Evolutionary conservation across 2,113 vertebrate species (phyloP), one percentile per base, ranked within the genome.

Genomic region (Sphaerodactylus townsendi): DNA sequence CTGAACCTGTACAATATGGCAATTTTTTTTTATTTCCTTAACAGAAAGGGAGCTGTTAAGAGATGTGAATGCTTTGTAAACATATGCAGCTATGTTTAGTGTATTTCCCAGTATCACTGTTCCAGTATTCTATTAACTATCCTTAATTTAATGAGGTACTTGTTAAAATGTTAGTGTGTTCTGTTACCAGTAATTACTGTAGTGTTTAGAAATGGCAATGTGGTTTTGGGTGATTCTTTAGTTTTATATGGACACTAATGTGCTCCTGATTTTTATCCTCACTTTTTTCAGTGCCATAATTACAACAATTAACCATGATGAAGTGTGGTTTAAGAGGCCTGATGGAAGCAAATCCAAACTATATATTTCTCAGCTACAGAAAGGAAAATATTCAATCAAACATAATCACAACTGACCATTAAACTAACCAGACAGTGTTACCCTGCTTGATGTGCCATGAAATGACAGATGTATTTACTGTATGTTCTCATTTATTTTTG

Each of bases 381-480:
- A 99, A 97, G 98, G 98, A 95, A 99, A 98, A 97, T 99, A 99
- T 87, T 98, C 98, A 79, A 99, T 99, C 95, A 99, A 98, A 91
- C 98, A 98, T 95, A 96, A 95, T 93, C 93, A 96, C 90, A 95
- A 95, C 94, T 94, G 94, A 96, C 93, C 56, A 21, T 93, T 94
- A 79, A 78, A 79, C 84, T 91, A 91, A 92, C 5, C 2, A 33
- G 86, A 92, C 92, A 95, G 91, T 95, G 91, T 95, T 96, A 91
- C 91, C 88, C 93, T 90, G 89, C 33, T 93, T 94, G 85, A 93
- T 93, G 94, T 96, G 95, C 95, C 96, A 97, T 95, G 93, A 92
- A 84, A 90, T 92, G 91, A 86, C 91, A 94, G 90, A 85, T 93
- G 78, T 94, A 91, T 94, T 94, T 93, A 92, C 89, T 86, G 23